Evolutionary conservation across 2,113 vertebrate genomes (phyloP), one percentile per base, ranked within the genome.

Genomic region (Phaethornis superciliosus): DNA sequence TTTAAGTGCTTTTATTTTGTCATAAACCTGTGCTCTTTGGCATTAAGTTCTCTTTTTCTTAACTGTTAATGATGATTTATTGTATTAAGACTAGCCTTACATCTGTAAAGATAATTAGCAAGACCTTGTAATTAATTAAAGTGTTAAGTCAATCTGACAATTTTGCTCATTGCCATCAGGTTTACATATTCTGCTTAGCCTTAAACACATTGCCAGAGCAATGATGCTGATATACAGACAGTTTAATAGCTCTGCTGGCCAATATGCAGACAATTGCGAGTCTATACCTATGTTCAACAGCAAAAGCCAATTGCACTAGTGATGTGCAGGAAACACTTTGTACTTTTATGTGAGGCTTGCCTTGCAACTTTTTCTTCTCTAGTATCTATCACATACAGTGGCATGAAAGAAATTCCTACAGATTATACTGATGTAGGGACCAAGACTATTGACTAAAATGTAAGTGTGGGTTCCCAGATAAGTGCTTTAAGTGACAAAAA

Each of bases 231-330:
- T 88, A 85, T 9, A 27, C 28, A 94, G 35, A 64, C 27, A 44
- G 65, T 46, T 85, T 91, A 94, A 91, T 85, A 85, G 70, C n/a
- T 94, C n/a, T 94, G 10, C 21, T 93, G 87, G 74, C 84, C 37
- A 1, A 2, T 64, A 15, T 77, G 33, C 59, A 40, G 64, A 60
- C 58, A 49, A 69, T n/a, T n/a, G 4, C 27, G 19, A 76, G n/a
- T 56, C 37, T 71, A 54, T 33, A 32, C 20, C 10, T 15, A 76
- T 40, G 22, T 84, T 75, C 28, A 68, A 86, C 40, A 89, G 69
- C 26, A 77, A 91, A 91, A 81, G 35, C 18, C 55, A 74, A 27
- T 62, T 83, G 14, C 62, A 59, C 21, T 64, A 52, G 49, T 69
- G 18, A 54, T 42, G 17, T 32, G 18, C 51, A 54, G 51, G 67